Evolutionary conservation across 2,888 invertebrate genomes (phyloP).

Genomic region (Mylabris sibirica): DNA sequence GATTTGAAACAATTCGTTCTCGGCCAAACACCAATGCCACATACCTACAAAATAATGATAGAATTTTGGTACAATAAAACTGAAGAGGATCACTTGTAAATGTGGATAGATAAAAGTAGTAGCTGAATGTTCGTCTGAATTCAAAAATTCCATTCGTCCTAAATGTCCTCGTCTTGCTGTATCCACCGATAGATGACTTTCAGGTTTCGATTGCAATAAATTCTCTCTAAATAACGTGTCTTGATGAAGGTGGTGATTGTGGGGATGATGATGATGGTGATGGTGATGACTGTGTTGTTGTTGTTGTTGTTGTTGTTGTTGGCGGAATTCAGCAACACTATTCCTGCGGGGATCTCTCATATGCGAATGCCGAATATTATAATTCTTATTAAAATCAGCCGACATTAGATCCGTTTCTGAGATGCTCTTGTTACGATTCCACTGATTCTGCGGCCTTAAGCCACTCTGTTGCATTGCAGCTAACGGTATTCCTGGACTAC

Average conservation of each 20-base stretch:
- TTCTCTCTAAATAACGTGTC: slow-evolving; percentile 34
- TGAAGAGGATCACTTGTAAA: slow-evolving; percentile 65
- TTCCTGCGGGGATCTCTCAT: slow-evolving; percentile 64
- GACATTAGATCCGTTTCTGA: slow-evolving; percentile 87
- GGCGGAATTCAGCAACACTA: slow-evolving; percentile 69
- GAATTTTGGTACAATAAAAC: background rate
- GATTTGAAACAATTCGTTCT: slow-evolving; percentile 45
- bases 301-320: slow-evolving; percentile 61
- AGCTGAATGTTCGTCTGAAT: slow-evolving; percentile 65
- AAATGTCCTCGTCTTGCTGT: slow-evolving; percentile 63
- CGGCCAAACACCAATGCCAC: slow-evolving; percentile 50
- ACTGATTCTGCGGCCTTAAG: slow-evolving; percentile 63
- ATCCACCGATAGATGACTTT: slow-evolving; percentile 69
- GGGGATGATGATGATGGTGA: slow-evolving; percentile 11
- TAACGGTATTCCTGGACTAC: slow-evolving; percentile 65
- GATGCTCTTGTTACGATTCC: slow-evolving; percentile 71
- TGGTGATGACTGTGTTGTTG: slow-evolving; percentile 57
- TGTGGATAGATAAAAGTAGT: slow-evolving; percentile 68
- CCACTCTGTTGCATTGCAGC: slow-evolving; percentile 77
- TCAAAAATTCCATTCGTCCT: slow-evolving; percentile 66
- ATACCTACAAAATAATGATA: slow-evolving; percentile 39
- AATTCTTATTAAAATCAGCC: slow-evolving; percentile 64
- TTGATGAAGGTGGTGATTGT: background rate
- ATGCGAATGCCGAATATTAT: slow-evolving; percentile 51
- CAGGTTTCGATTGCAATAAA: slow-evolving; percentile 68